Percentiles rank a stretch among this genome's conserved stretches.
phyloP scores from a whole-genome alignment of 2,797 vertebrate species.

The Lateolabrax maculatus region DNA sequence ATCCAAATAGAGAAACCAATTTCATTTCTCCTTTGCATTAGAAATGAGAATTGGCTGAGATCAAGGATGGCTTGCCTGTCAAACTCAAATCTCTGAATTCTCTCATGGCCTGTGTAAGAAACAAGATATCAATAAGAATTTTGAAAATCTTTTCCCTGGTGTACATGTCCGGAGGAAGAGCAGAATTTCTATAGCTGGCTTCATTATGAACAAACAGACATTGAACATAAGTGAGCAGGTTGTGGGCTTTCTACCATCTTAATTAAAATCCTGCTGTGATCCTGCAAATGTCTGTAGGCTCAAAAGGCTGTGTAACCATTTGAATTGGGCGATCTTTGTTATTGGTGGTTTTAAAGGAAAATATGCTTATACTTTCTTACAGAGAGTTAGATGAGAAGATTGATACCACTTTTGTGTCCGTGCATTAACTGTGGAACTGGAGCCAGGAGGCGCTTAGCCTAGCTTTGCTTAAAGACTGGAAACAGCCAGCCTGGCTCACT shows the following conservation, averaged over 20 bases:
- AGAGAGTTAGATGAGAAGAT: not conserved
- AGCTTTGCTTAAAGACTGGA: not conserved
- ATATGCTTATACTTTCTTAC: not conserved
- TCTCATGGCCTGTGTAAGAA: not conserved
- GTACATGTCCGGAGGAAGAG: conserved; percentile 1
- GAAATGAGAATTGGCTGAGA: conserved; percentile 2
- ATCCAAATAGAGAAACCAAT: conserved; percentile 4
- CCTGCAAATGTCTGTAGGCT: conserved; percentile 29
- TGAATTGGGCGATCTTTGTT: not conserved
- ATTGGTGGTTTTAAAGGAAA: conserved; percentile 7
- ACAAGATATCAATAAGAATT: conserved; percentile 24
- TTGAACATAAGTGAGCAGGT: conserved; percentile 22
- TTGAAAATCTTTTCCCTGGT: not conserved
- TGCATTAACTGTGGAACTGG: not conserved
- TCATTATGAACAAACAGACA: conserved; percentile 31
- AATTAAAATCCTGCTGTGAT: conserved; percentile 49
- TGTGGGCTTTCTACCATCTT: conserved; percentile 22
- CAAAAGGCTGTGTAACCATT: not conserved
- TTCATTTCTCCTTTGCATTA: conserved; percentile 10
- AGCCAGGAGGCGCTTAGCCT: not conserved
- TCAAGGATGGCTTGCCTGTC: not conserved
- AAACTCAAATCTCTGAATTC: conserved; percentile 8
- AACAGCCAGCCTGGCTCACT: not conserved
- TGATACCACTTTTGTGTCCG: not conserved
- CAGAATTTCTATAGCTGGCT: conserved; percentile 23